Base-by-base conservation (phyloP, 1,140 invertebrate genomes). In the Neuroterus valhalla region DNA sequence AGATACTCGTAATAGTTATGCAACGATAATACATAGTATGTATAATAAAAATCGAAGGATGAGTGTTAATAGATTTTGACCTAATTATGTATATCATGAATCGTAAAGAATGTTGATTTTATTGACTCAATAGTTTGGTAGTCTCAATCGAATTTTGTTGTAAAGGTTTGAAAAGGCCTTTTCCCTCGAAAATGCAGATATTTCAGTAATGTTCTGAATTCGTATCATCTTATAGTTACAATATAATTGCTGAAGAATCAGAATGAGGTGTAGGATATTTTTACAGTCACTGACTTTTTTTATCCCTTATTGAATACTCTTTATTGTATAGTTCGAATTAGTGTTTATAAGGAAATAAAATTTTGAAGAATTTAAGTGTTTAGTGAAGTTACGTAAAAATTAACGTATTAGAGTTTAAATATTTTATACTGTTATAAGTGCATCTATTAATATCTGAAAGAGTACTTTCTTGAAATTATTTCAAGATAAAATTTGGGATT, bases 1-100 rank as follows among this genome's bases (percentile, higher is more conserved):
- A 62, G 55, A 31, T 62, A 62, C 26, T 62, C 31, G 55, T 62
- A 62, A 62, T 62, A 31, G 55, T 62, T 62, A 62, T 38, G 14
- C 31, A 62, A 62, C 55, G 55, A 62, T 62, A 62, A 62, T 31
- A 38, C 31, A 62, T 62, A 62, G 55, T 6, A 31, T 6, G n/a
- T 31, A 62, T 38, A 31, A n/a, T n/a, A 38, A 55, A 55, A 26
- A 31, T 55, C 12, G 12, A 55, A 55, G 55, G 31, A 62, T 62
- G 55, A 23, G 55, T 62, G 23, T 62, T 4, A 62, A 62, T 62
- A 62, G 55, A 14, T 3, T 12, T 62, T 62, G 31, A 62, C 26
- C 23, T 62, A 62, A 26, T n/a, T 62, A 62, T 31, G 21, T 62
- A 62, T 62, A 23, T 23, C 55, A 31, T 62, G 55, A 62, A 15